These are phyloP conservation scores for Pavo muticus DNA, from an alignment of 2,113 vertebrate genomes.

Conservation along the genomic window DNA sequence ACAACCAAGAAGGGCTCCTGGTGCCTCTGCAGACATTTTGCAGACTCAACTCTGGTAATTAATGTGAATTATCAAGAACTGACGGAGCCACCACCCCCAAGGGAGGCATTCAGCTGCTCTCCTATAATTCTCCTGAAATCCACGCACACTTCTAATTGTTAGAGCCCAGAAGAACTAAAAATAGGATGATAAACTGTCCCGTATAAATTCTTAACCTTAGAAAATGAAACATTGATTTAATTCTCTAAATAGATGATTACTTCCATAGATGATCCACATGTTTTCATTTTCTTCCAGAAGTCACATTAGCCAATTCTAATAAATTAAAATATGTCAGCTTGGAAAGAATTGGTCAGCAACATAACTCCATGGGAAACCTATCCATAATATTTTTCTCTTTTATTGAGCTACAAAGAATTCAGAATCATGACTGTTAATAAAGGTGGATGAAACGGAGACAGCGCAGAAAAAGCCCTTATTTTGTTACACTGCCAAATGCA, in stretches of 20 bases:
- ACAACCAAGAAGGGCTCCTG: background rate
- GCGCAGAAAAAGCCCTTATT: background rate
- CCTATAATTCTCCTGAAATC: background rate
- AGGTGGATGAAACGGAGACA: background rate
- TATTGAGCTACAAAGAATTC: background rate
- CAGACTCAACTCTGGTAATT: background rate
- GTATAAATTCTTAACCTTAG: background rate
- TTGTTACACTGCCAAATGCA: background rate
- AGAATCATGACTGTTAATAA: background rate
- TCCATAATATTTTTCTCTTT: background rate
- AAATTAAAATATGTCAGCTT: conserved; percentile 9
- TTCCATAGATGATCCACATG: background rate
- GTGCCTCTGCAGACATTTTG: background rate
- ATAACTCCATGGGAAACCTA: background rate
- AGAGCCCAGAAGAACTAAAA: background rate
- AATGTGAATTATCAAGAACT: background rate
- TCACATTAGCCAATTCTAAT: background rate
- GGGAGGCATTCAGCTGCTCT: background rate
- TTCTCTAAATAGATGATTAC: background rate
- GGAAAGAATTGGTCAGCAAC: background rate
- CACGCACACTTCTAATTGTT: background rate
- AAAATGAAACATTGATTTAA: background rate
- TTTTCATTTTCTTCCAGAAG: conserved; percentile 15
- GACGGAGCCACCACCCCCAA: background rate
- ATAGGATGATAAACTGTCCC: background rate